Conservation (phyloP, 2,113 vertebrate species). For the Tamias sibiricus region DNA sequence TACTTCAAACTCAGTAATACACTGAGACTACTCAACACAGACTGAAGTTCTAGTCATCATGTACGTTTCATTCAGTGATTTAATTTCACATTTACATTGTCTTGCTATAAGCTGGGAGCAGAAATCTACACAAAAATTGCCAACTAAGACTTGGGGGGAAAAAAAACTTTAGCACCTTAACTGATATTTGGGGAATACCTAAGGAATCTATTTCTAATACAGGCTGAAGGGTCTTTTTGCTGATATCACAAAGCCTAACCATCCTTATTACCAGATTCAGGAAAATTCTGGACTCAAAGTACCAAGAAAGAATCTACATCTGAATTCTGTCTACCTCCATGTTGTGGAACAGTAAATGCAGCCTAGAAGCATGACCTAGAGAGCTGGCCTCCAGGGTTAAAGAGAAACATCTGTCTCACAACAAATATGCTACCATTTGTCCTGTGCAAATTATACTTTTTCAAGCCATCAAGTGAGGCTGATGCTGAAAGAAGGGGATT, state of each 20-base stretch:
- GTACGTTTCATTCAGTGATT: conserved; percentile 64
- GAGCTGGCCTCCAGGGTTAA: background rate
- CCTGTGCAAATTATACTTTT: conserved; percentile 22
- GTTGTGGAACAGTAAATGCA: background rate
- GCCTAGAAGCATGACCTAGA: background rate
- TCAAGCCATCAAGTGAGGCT: conserved; percentile 2
- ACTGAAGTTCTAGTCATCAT: conserved; percentile 64
- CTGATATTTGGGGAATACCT: conserved; percentile 41
- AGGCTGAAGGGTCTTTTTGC: background rate
- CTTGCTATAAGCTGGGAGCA: conserved; percentile 52
- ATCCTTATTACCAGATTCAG: conserved; percentile 23
- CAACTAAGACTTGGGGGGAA: background rate
- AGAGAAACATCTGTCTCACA: background rate
- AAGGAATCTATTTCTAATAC: background rate
- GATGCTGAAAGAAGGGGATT: conserved; percentile 24
- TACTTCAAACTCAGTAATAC: conserved; percentile 69
- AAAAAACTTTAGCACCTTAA: background rate
- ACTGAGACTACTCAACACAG: conserved; percentile 68
- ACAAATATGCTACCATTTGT: background rate
- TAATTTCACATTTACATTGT: conserved; percentile 70
- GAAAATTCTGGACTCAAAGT: background rate
- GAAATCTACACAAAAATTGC: conserved; percentile 47
- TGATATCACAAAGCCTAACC: background rate
- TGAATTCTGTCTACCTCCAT: background rate
- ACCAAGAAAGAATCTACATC: background rate